phyloP scores from a whole-genome alignment of 2,888 invertebrate genomes.

The Leptinotarsa rubiginosa region DNA sequence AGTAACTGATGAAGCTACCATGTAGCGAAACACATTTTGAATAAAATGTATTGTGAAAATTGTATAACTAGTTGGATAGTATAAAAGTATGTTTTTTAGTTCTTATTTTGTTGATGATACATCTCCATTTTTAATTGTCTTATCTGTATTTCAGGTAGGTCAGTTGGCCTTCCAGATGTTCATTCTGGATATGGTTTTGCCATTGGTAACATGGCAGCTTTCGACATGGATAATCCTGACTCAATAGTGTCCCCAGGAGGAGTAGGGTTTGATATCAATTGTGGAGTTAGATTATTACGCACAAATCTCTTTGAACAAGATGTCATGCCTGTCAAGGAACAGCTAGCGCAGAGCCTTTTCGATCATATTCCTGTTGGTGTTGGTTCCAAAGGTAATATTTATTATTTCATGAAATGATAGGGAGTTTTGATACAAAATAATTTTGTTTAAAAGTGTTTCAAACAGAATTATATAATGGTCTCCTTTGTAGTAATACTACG shows the following conservation, averaged over 20 bases:
- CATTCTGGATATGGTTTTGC: slow-evolving; percentile 99
- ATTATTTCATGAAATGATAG: not conserved
- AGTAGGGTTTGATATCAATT: slow-evolving; percentile 99
- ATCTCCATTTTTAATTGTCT: too few species aligned
- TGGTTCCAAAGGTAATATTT: slow-evolving; percentile 87
- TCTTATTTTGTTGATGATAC: not conserved
- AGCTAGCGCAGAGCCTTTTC: slow-evolving; percentile 95
- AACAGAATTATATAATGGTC: too few species aligned
- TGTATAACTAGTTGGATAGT: too few species aligned
- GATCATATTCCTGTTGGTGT: slow-evolving; percentile 99
- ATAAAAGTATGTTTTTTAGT: not conserved
- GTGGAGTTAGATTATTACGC: slow-evolving; percentile 89
- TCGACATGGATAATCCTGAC: slow-evolving; percentile 91
- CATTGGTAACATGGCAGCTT: slow-evolving; percentile 99
- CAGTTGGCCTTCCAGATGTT: slow-evolving; percentile 95
- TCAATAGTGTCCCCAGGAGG: slow-evolving; percentile 92
- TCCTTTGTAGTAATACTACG: too few species aligned
- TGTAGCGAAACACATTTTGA: too few species aligned
- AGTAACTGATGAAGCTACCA: too few species aligned
- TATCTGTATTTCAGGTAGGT: slow-evolving; percentile 64
- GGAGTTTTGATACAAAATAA: too few species aligned
- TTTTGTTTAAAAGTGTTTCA: too few species aligned
- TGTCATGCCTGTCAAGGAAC: slow-evolving; percentile 93
- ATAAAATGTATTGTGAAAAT: too few species aligned
- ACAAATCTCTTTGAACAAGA: slow-evolving; percentile 96